Conservation (phyloP, 2,113 vertebrate species). For the Mus pahari region DNA sequence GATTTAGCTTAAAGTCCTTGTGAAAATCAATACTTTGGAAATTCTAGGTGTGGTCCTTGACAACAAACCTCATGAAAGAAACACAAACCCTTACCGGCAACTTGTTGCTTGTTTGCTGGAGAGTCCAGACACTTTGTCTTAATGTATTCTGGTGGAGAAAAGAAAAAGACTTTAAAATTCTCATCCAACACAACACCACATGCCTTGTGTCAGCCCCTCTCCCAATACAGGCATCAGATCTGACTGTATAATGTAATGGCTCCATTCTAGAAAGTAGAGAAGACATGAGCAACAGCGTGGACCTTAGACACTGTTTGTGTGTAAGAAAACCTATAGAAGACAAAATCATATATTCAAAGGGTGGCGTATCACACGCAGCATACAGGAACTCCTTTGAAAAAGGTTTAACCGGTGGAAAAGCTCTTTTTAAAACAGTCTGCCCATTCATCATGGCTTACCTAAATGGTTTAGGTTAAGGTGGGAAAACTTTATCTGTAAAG, state of each 20-base stretch:
- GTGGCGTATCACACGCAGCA: fast-evolving
- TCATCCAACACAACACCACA: background rate
- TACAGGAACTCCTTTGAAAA: background rate
- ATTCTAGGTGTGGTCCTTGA: background rate
- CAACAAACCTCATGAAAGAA: background rate
- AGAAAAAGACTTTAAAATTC: conserved; percentile 41
- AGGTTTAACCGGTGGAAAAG: background rate
- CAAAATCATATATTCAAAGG: background rate
- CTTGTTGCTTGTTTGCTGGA: conserved; percentile 89
- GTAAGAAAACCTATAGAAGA: background rate
- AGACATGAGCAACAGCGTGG: fast-evolving
- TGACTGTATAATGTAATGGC: background rate
- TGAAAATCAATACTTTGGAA: background rate
- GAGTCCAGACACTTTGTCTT: conserved; percentile 89
- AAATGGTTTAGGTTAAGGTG: background rate
- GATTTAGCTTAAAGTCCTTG: background rate
- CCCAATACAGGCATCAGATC: background rate
- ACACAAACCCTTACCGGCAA: conserved; percentile 87
- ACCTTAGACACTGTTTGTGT: fast-evolving
- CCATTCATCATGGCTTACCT: background rate
- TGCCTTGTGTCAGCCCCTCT: background rate
- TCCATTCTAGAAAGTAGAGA: background rate
- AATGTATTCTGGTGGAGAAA: conserved; percentile 87
- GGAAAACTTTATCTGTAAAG: background rate
- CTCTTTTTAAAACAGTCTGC: background rate